Base-by-base conservation (phyloP, 2,888 invertebrate species). In the Acronicta aceris region DNA sequence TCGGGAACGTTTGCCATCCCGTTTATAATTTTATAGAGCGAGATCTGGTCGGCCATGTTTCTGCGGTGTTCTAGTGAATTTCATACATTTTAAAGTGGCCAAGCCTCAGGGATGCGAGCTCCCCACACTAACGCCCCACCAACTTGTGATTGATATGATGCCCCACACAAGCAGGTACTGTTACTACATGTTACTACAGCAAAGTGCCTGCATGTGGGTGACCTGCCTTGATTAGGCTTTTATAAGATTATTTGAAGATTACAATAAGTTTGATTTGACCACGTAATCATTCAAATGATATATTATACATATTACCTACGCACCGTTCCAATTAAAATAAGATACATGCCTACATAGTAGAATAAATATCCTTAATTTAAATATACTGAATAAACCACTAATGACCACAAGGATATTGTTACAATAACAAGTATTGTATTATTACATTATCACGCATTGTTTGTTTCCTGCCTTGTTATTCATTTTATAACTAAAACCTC, bases 361-460 rank as follows among this genome's bases (percentile, higher is more conserved):
- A 33, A 33, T 12, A 33, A 9, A 33, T 33, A 12, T 43, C 45
- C 12, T 40, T 36, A 30, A 47, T 21, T 41, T 52, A 41, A 48
- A 33, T 17, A 38, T 36, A 43, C 43, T 61, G 49, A 65, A 52
- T 40, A 69, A 47, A 52, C 46, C 33, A n/a, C 36, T 52, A 67
- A 56, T 21, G 16, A 55, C 57, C 42, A 49, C 56, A 57, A 74
- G 58, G 77, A 65, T 65, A 50, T 38, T 21, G 59, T 58, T 47
- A 48, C 33, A 48, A 40, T 33, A 12, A 33, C 10, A 33, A n/a
- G 46, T 56, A 43, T 59, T 59, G 41, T 21, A 4, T n/a, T n/a
- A 58, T 43, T 53, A 52, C 53, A 30, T 25, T 9, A 33, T 33
- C 12, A 17, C 5, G 51, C 46, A 12, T 12, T 50, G 59, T 43